A percentile compares a stretch with the other conserved stretches of the same genome.
phyloP scores from a whole-genome alignment of 2,888 invertebrate genomes.

The Andrena marginata region DNA sequence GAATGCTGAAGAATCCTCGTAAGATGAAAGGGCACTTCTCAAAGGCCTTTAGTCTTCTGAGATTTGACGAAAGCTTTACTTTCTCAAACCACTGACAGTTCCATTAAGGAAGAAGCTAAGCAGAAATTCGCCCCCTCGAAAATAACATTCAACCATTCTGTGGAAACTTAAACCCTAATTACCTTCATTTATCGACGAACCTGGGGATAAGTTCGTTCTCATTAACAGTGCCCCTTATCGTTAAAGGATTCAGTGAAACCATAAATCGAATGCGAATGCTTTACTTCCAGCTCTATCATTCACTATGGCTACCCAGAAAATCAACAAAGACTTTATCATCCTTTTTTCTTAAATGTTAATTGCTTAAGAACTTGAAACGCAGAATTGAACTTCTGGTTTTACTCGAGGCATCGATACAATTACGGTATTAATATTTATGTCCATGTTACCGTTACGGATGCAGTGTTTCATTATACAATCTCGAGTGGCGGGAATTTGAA shows the following conservation, averaged over 20 bases:
- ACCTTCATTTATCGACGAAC: constrained; percentile 18
- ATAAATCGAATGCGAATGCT: constrained; percentile 6
- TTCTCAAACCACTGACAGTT: constrained; percentile 4
- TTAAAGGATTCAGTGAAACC: neutral
- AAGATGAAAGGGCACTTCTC: neutral
- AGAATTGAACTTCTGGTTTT: neutral
- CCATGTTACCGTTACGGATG: neutral
- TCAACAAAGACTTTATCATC: constrained; percentile 6
- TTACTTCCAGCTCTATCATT: neutral
- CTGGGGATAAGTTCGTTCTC: constrained; percentile 19
- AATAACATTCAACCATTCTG: constrained; percentile 12
- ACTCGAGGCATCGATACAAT: neutral
- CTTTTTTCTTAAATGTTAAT: neutral
- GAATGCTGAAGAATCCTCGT: neutral
- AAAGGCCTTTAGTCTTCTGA: neutral
- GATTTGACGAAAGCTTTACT: constrained; percentile 3
- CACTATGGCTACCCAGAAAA: neutral
- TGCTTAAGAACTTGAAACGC: neutral
- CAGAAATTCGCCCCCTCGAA: constrained; percentile 13
- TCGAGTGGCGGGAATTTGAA: constrained; percentile 17
- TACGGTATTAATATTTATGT: constrained; percentile 39
- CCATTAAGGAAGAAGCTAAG: constrained; percentile 12
- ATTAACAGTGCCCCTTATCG: constrained; percentile 19
- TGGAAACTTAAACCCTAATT: constrained; percentile 31
- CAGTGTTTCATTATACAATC: neutral